Conservation (phyloP, 2,113 vertebrate genomes). For the Typhlomys cinereus region DNA sequence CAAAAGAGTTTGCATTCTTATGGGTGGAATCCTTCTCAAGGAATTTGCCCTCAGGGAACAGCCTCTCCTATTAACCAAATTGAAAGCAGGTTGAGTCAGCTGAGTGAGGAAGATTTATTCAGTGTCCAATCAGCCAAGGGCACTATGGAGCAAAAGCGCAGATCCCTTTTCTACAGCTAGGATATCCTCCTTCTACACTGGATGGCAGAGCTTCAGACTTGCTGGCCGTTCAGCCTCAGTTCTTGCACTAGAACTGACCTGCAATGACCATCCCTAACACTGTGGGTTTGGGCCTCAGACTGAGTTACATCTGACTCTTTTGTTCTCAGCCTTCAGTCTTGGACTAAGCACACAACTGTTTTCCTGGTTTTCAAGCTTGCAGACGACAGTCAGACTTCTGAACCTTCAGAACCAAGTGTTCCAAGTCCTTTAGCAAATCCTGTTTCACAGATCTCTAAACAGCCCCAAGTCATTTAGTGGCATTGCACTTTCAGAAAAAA, state of each 20-base stretch:
- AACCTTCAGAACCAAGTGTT: neutral
- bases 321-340: neutral
- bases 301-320: neutral
- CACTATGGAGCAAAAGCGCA: neutral
- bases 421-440: neutral
- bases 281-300: neutral
- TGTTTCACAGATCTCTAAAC: neutral
- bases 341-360: neutral
- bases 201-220: neutral
- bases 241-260: neutral
- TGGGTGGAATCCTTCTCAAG: too few species aligned
- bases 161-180: neutral
- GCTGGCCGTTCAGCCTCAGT: neutral
- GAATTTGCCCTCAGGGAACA: neutral
- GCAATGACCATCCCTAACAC: neutral
- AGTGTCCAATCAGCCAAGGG: neutral
- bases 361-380: neutral
- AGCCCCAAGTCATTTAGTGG: neutral
- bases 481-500: neutral
- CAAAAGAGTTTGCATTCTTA: too few species aligned
- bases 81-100: too few species aligned
- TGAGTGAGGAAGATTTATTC: neutral
- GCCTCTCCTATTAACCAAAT: neutral
- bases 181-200: neutral
- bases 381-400: neutral